A percentile compares a stretch with the other conserved stretches of the same genome.
Evolutionary conservation across 2,888 invertebrate genomes (phyloP).

Genomic region (Chrysolina oricalcia): DNA sequence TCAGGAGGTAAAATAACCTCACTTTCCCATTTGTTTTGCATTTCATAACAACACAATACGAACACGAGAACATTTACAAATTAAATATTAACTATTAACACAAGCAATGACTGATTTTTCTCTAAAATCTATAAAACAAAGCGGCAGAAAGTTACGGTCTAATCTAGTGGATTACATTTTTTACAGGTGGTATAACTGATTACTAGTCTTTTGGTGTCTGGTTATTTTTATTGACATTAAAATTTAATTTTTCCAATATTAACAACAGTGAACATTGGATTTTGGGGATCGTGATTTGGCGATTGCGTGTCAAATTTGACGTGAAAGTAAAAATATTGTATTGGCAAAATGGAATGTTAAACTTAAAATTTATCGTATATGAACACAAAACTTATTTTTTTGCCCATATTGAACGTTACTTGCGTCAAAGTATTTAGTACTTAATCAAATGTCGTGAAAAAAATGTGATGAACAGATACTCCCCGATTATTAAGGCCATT

Average conservation of each 20-base stretch:
- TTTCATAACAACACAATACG: too few species aligned
- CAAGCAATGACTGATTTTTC: too few species aligned
- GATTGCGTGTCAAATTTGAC: conserved; percentile 36
- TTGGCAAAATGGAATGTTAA: conserved; percentile 6
- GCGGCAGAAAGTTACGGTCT: too few species aligned
- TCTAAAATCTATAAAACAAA: too few species aligned
- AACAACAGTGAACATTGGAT: conserved; percentile 2
- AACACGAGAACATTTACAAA: too few species aligned
- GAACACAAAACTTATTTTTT: neutral
- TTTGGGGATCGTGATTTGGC: conserved; percentile 3
- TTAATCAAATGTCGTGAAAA: neutral
- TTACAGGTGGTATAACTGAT: neutral
- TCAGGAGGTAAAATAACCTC: too few species aligned
- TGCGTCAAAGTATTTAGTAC: neutral
- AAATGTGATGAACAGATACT: conserved; percentile 22
- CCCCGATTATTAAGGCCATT: conserved; percentile 9
- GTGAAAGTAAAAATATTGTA: conserved; percentile 12
- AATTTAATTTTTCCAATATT: neutral
- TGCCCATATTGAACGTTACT: neutral
- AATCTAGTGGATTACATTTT: neutral
- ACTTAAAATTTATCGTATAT: conserved; percentile 12
- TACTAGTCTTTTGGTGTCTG: neutral
- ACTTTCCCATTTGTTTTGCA: too few species aligned
- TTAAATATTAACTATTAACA: too few species aligned
- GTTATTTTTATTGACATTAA: neutral